Evolutionary conservation across 2,888 invertebrate species (phyloP), one percentile per base, ranked within the genome.

Genomic region (Cacoxenus indagator): DNA sequence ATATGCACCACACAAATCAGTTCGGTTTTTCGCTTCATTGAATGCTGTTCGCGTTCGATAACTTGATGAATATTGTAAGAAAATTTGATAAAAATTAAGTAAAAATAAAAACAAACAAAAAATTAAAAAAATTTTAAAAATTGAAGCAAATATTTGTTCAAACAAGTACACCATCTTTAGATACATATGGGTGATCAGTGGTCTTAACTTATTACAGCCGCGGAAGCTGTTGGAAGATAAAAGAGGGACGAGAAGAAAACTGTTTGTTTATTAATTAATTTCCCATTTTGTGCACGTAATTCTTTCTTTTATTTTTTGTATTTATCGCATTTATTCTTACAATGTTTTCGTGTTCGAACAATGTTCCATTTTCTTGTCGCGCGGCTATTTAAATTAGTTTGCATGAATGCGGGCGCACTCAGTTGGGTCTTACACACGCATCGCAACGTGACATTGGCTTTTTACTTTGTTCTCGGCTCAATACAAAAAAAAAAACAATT

Each of bases 341-440:
- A 69, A 67, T 73, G 17, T 17, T 9, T n/a, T 59, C 11, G 26
- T 27, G 19, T 57, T 61, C 37, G 37, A 37, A 37, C 37, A 37
- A 37, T 37, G 37, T 37, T 37, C 1, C 14, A 37, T 37, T 37
- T 37, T 37, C 37, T 37, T 37, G 14, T 11, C 37, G 51, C 19
- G 24, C 65, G 59, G 57, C 68, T 84, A 83, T 78, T 86, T 76
- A 75, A 83, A 80, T 73, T 68, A 76, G 76, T 75, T 71, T 75
- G 75, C 75, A 74, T 68, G 68, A 67, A 29, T 73, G 67, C 45
- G 51, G 57, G 65, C 48, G 48, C 68, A 51, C 61, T 64, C 82
- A 81, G 80, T 84, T 75, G 46, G 71, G 14, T 27, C 57, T 19
- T 59, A 64, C 68, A 69, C 73, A 70, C 72, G 70, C 46, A 48